Evolutionary conservation across 2,113 vertebrate genomes (phyloP), one percentile per base, ranked within the genome.

Genomic region (Stictonetta naevosa): DNA sequence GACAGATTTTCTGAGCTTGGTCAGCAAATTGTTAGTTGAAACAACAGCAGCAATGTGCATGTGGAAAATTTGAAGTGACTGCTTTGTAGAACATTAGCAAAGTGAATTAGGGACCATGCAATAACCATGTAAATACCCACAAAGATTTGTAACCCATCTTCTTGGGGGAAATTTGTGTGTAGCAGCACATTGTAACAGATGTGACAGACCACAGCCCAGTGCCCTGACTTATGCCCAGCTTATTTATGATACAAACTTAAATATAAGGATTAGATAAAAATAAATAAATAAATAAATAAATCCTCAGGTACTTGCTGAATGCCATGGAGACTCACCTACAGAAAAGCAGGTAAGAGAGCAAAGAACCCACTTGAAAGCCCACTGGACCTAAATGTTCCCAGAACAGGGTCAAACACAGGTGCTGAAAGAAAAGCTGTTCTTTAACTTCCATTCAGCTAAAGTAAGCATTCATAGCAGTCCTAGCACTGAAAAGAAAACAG

Each of bases 111-210:
- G 31, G 11, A 63, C 19, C 25, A 20, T 6, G 28, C 17, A 66
- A 6, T 21, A 25, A 33, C 26, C 5, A 10, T 2, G 34, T 5
- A 36, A 80, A 29, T 42, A n/a, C 5, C 63, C 6, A 3, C 33
- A 62, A 52, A 74, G 14, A 0, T 34, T 60, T 74, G 26, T 69
- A 64, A 74, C 15, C 22, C 7, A 0, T 8, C 20, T 58, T 38
- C 58, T 28, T 0, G 0, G 5, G 16, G n/a, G 38, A 48, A 17
- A 25, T 19, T 0, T 0, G 1, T 10, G 31, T 34, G 40, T 4
- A 21, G n/a, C 1, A 4, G 25, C 25, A 36, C 42, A 21, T n/a
- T 0, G 0, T 55, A 48, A 16, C 40, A 50, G n/a, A 55, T 2
- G 4, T 42, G 53, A 31, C 36, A 88, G 23, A 79, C 33, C 42